phyloP scores from a whole-genome alignment of 2,113 vertebrate species.

The Prochilodus magdalenae region DNA sequence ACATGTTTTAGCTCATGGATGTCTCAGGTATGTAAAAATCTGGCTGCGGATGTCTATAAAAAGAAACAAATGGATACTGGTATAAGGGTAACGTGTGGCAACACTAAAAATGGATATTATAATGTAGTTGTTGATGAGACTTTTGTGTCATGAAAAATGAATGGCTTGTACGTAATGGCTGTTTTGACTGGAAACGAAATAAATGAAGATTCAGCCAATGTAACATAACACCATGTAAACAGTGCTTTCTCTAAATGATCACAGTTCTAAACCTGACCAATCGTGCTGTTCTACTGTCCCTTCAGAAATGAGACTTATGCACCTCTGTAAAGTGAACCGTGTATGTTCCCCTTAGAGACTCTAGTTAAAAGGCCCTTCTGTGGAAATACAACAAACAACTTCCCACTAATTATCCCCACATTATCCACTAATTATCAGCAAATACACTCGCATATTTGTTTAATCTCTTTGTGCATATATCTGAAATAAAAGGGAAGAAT shows the following conservation, averaged over 20 bases:
- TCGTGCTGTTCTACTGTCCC: neutral
- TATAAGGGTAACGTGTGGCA: too few relatives aligned
- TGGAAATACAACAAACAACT: slow-evolving; percentile 5
- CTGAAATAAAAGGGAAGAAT: slow-evolving; percentile 18
- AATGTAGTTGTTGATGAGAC: too few relatives aligned
- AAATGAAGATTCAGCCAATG: neutral
- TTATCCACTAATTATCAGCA: slow-evolving; percentile 19
- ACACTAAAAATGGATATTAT: too few relatives aligned
- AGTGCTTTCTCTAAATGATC: neutral
- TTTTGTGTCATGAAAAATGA: too few relatives aligned
- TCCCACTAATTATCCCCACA: slow-evolving; percentile 15
- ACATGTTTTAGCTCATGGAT: too few relatives aligned
- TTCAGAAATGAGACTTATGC: neutral
- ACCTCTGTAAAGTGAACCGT: neutral
- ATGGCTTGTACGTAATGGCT: too few relatives aligned
- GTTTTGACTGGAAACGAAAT: too few relatives aligned
- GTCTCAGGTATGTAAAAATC: too few relatives aligned
- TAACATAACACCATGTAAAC: neutral
- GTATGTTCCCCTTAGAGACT: slow-evolving; percentile 1
- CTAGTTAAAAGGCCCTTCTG: slow-evolving; percentile 1
- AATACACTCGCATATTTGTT: slow-evolving; percentile 16
- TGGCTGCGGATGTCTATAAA: too few relatives aligned
- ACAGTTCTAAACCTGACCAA: neutral
- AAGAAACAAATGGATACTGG: too few relatives aligned
- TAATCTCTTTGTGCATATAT: neutral